A percentile compares a stretch with the other conserved stretches of the same genome.
These are phyloP conservation scores for Tachystola acroxantha DNA, from an alignment of 2,888 invertebrate genomes.

Conservation along the genomic window DNA sequence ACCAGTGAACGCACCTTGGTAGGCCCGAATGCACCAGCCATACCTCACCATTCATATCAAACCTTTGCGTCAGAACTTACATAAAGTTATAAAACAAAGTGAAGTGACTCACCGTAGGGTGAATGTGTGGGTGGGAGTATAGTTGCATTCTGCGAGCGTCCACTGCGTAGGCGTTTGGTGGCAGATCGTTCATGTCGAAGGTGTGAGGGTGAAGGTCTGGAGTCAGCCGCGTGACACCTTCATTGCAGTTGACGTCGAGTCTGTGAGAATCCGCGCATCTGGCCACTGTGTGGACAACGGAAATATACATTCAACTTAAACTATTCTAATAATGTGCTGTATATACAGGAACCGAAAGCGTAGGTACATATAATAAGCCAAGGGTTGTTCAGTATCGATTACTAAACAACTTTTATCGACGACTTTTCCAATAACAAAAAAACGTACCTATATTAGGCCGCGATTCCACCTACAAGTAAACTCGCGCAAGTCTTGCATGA, in stretches of 20 bases:
- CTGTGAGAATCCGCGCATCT: slow-evolving; percentile 52
- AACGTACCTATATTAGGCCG: too few relatives aligned
- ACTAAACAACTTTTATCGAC: too few relatives aligned
- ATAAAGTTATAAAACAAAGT: slow-evolving; percentile 5
- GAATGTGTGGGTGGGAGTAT: slow-evolving; percentile 56
- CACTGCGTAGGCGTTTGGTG: slow-evolving; percentile 48
- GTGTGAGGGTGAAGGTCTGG: slow-evolving; percentile 37
- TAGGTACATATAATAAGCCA: too few relatives aligned
- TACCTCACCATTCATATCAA: background rate
- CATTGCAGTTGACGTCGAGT: slow-evolving; percentile 48
- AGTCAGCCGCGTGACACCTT: slow-evolving; percentile 49
- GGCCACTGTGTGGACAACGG: slow-evolving; percentile 52
- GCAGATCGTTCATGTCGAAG: slow-evolving; percentile 68
- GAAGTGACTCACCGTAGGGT: slow-evolving; percentile 54
- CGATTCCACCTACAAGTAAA: too few relatives aligned
- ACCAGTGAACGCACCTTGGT: too few relatives aligned
- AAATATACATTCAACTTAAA: background rate
- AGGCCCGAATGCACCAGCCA: too few relatives aligned
- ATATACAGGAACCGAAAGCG: too few relatives aligned
- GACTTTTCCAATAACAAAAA: too few relatives aligned
- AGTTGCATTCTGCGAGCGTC: slow-evolving; percentile 67
- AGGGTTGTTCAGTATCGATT: too few relatives aligned
- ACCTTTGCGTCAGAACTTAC: slow-evolving; percentile 6
- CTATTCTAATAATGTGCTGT: too few relatives aligned
- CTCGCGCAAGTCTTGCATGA: too few relatives aligned